Evolutionary conservation across 2,888 invertebrate species (phyloP).

Genomic region (Scaptomyza tumidula): DNA sequence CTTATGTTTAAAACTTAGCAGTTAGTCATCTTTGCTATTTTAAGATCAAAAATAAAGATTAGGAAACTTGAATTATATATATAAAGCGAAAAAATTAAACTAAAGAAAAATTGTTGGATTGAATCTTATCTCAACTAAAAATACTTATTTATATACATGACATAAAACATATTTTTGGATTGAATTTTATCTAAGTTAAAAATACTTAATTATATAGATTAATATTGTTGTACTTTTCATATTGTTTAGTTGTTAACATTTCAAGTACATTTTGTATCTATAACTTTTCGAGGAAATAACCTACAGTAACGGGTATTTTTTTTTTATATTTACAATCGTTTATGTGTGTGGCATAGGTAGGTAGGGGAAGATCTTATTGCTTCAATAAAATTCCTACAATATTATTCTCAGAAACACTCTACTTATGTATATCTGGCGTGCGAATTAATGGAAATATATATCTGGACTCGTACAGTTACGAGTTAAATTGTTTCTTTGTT

Average conservation of each 20-base stretch:
- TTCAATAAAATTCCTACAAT: conserved; percentile 10
- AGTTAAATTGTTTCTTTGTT: conserved; percentile 7
- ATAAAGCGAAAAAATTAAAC: background rate
- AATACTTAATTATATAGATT: background rate
- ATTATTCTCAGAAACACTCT: conserved; percentile 12
- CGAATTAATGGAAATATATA: background rate
- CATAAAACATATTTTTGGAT: no score
- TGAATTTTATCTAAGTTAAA: background rate
- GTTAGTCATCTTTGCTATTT: conserved; percentile 11
- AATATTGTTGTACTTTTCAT: background rate
- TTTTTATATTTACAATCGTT: background rate
- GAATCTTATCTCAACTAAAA: background rate
- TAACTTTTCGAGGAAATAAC: background rate
- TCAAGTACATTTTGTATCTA: conserved; percentile 8
- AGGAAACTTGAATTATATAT: background rate
- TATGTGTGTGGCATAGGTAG: background rate
- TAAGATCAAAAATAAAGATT: background rate
- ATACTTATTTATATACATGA: background rate
- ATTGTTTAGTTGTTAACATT: background rate
- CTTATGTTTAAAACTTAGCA: background rate
- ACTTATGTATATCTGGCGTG: conserved; percentile 2
- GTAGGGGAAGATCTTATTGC: background rate
- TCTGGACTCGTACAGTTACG: background rate
- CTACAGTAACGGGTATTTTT: background rate
- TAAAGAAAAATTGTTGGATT: no score